Conservation (phyloP, 2,888 invertebrate genomes). For the Macaria liturata region DNA sequence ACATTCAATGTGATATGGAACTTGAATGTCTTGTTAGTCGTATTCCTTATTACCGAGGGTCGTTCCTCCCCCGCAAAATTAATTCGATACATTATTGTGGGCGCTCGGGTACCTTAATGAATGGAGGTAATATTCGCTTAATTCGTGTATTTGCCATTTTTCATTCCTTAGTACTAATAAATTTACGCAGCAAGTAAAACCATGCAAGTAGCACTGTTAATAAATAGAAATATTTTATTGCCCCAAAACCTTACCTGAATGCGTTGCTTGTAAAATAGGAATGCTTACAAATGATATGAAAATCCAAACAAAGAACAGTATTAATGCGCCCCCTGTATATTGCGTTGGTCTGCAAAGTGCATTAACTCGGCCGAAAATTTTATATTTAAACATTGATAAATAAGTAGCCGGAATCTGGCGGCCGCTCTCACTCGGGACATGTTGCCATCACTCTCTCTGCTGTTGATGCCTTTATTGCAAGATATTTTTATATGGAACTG, state of each 20-base stretch:
- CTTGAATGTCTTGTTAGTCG: no score
- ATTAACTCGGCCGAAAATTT: conserved; percentile 66
- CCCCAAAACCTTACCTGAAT: background rate
- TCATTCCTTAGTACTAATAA: no score
- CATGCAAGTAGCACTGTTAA: no score
- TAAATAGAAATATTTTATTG: no score
- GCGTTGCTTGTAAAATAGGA: background rate
- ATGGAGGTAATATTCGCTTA: no score
- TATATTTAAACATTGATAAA: conserved; percentile 66
- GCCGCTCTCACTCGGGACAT: conserved; percentile 46
- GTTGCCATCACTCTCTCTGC: conserved; percentile 47
- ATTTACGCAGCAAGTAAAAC: no score
- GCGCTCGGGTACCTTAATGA: no score
- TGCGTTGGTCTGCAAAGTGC: conserved; percentile 57
- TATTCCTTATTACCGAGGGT: background rate
- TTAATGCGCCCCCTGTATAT: conserved; percentile 23
- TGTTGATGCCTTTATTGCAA: conserved; percentile 48
- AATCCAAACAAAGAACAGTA: background rate
- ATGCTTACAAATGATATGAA: no score
- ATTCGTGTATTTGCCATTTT: no score
- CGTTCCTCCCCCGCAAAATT: no score
- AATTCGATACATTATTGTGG: no score
- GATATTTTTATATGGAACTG: conserved; percentile 16
- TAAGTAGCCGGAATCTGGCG: conserved; percentile 65
- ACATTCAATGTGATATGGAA: background rate